Evolutionary conservation across 2,113 vertebrate species (phyloP).

Genomic region (Pogona vitticeps): DNA sequence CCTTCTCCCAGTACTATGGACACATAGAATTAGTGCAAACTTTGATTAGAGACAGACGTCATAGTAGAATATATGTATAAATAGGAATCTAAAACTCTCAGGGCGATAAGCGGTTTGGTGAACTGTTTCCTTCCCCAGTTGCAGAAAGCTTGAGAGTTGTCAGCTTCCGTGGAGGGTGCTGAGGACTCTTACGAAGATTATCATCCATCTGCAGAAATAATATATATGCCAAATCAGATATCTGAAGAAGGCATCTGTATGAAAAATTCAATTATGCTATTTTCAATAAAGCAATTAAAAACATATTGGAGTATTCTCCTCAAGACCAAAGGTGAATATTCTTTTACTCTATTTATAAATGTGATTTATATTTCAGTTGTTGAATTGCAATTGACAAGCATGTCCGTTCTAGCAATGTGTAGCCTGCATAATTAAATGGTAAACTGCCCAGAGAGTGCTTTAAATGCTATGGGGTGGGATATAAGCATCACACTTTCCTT

Average conservation of each 20-base stretch:
- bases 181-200: conserved; percentile 95
- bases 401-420: neutral
- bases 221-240: conserved; percentile 60
- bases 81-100: conserved; percentile 51
- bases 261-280: neutral
- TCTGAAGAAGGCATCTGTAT: neutral
- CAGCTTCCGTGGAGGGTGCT: conserved; percentile 88
- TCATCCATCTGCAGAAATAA: conserved; percentile 91
- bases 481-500: no score
- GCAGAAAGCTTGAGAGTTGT: conserved; percentile 81
- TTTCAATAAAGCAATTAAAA: neutral
- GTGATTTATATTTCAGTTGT: neutral
- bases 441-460: no score
- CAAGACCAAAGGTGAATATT: neutral
- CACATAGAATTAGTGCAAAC: conserved; percentile 35
- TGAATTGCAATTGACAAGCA: neutral
- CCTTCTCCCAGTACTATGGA: conserved; percentile 44
- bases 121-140: conserved; percentile 76
- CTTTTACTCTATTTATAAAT: neutral
- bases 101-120: conserved; percentile 78
- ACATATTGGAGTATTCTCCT: neutral
- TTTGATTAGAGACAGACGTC: conserved; percentile 41
- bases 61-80: conserved; percentile 13
- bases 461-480: no score
- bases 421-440: neutral